Evolutionary conservation across 2,888 invertebrate genomes (phyloP).

Genomic region (Isoperla grammatica): DNA sequence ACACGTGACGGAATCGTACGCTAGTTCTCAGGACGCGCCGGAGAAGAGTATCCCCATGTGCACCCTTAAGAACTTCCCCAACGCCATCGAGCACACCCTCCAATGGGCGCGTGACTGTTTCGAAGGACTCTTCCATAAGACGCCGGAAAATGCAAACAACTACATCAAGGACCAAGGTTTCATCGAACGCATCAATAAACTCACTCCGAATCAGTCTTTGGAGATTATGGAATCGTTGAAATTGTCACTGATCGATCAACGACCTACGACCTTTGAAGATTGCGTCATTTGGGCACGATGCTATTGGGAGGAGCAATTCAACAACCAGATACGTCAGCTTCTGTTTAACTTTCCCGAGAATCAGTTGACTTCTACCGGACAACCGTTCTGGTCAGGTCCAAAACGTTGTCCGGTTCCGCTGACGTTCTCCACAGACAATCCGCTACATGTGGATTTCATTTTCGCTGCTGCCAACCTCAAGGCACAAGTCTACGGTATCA

Average conservation of each 20-base stretch:
- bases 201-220: constrained; percentile 86
- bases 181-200: constrained; percentile 73
- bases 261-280: constrained; percentile 75
- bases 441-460: constrained; percentile 85
- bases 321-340: constrained; percentile 92
- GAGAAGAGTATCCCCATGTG: constrained; percentile 99
- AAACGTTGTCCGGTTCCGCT: constrained; percentile 91
- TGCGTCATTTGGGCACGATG: constrained; percentile 83
- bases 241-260: constrained; percentile 75
- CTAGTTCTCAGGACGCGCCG: constrained; percentile 96
- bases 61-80: constrained; percentile 98
- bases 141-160: constrained; percentile 81
- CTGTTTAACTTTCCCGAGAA: constrained; percentile 96
- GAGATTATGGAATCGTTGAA: constrained; percentile 81
- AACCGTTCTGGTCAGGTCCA: constrained; percentile 97
- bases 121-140: constrained; percentile 88
- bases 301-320: constrained; percentile 82
- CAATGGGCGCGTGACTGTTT: constrained; percentile 91
- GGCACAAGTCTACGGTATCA: constrained; percentile 77
- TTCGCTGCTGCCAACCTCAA: constrained; percentile 87
- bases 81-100: constrained; percentile 93
- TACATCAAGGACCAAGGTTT: constrained; percentile 78
- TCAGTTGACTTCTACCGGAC: constrained; percentile 77
- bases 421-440: constrained; percentile 58
- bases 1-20: constrained; percentile 93